Base-by-base conservation (phyloP, 1,140 invertebrate species). In the Conus betulinus region DNA sequence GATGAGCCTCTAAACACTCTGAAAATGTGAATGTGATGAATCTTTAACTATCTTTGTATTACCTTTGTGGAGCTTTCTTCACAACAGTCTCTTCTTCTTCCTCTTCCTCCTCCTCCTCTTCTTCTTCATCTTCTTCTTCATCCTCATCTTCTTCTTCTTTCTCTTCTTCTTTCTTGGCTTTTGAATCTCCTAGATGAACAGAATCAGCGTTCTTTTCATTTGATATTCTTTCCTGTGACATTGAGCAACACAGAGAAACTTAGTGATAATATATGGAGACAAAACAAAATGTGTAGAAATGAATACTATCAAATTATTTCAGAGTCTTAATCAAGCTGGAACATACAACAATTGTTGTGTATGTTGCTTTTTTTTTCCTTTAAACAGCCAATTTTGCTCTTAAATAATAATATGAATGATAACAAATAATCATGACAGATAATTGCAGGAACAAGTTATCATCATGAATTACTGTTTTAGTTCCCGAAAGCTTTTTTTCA, bases 21-120 rank as follows among this genome's bases (percentile, higher is more conserved):
- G 39, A 39, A 39, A 39, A 39, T 39, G 39, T 39, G 39, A 39
- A 39, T 39, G 39, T 39, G 39, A 39, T 39, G 3, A 39, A 39
- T 39, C 39, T n/a, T n/a, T 39, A 39, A 39, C 39, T 39, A 39
- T 39, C 39, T 39, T 39, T 39, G 39, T 39, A 13, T 15, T 79
- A 78, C 86, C 86, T 87, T 27, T 78, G n/a, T 79, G 74, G 51
- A 27, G 17, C 53, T 55, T 88, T 53, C 63, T 88, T 84, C 1
- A 8, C 83, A 67, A 52, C 84, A 82, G 25, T 55, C 60, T 88
- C 83, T 23, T 85, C 89, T 23, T 81, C 84, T 13, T 87, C 84
- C 63, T 86, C 84, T 39, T 89, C 88, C 17, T 88, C 88, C 8
- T 85, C 83, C 39, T 85, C 88, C 39, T 88, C 88, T 23, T 85